phyloP scores from a whole-genome alignment of 2,888 invertebrate species.

The Tuberolachnus salignus region DNA sequence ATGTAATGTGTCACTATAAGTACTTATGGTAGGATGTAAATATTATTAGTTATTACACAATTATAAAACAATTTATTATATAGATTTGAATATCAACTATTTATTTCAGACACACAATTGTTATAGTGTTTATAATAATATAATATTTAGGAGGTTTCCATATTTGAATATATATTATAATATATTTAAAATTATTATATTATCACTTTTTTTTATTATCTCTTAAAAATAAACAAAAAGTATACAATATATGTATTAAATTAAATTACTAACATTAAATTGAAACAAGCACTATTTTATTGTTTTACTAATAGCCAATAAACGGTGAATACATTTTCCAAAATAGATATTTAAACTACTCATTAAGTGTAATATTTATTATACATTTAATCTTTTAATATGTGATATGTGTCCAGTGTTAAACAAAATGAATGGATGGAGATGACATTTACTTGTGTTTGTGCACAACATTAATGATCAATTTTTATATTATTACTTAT shows the following conservation, averaged over 20 bases:
- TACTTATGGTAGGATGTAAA: neutral
- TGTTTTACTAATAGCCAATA: slow-evolving; percentile 10
- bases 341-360: slow-evolving; percentile 6
- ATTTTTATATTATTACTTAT: too few relatives aligned
- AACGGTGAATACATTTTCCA: slow-evolving; percentile 23
- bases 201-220: neutral
- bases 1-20: too few relatives aligned
- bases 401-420: too few relatives aligned
- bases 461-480: too few relatives aligned
- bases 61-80: slow-evolving; percentile 16
- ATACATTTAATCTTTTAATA: neutral
- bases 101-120: slow-evolving; percentile 10
- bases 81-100: slow-evolving; percentile 3
- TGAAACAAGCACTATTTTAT: neutral
- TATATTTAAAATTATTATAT: neutral
- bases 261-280: slow-evolving; percentile 7
- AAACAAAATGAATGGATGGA: too few relatives aligned
- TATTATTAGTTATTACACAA: neutral
- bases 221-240: neutral
- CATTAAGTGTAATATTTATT: slow-evolving; percentile 34
- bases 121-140: slow-evolving; percentile 1
- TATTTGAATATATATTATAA: neutral
- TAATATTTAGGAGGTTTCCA: slow-evolving; percentile 14
- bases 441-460: too few relatives aligned
- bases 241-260: neutral